A percentile compares a stretch with the other conserved stretches of the same genome.
These are phyloP conservation scores for Spheniscus mendiculus DNA, from an alignment of 2,113 vertebrate genomes.

Conservation along the genomic window DNA sequence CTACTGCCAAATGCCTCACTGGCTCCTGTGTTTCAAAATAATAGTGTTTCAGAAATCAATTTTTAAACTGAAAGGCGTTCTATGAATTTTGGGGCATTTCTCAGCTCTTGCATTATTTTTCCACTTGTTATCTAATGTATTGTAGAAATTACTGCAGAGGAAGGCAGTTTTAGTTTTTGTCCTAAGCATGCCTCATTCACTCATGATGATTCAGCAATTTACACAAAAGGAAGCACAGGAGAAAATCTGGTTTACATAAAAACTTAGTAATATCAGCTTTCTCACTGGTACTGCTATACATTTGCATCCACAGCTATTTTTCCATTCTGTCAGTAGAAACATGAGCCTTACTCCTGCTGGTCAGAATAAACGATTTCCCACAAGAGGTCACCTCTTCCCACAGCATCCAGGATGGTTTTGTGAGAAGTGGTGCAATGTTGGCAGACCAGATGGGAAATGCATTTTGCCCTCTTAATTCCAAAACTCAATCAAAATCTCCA, in stretches of 20 bases:
- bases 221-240: neutral
- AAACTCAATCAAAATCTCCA: neutral
- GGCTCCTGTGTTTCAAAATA: neutral
- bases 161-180: conserved; percentile 11
- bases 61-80: neutral
- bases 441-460: neutral
- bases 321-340: neutral
- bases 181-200: neutral
- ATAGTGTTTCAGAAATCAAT: neutral
- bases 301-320: neutral
- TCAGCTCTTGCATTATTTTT: neutral
- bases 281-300: neutral
- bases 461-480: neutral
- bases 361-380: neutral
- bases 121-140: neutral
- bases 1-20: neutral
- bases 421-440: neutral
- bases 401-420: neutral
- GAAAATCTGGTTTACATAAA: neutral
- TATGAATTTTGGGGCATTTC: neutral
- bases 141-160: neutral
- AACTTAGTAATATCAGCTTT: neutral
- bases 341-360: neutral
- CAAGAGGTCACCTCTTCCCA: neutral
- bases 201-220: neutral